A percentile compares a stretch with the other conserved stretches of the same genome.
Conservation (phyloP, 2,888 invertebrate species). For the Cryptocephalus moraei region DNA sequence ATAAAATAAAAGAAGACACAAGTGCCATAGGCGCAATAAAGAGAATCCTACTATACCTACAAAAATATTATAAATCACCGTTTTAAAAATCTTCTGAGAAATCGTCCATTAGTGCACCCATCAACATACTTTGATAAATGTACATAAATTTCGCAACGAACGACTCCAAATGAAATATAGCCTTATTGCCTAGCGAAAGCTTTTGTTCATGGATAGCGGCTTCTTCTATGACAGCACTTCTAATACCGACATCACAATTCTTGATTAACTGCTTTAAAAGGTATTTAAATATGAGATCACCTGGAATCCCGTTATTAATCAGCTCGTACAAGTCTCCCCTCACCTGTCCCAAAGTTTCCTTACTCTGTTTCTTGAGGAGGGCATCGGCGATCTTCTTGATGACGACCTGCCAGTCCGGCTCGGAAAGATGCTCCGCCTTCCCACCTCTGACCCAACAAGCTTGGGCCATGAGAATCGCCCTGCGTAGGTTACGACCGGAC, state of each 20-base stretch:
- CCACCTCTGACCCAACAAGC: slow-evolving; percentile 80
- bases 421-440: slow-evolving; percentile 68
- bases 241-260: slow-evolving; percentile 85
- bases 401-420: slow-evolving; percentile 90
- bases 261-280: slow-evolving; percentile 73
- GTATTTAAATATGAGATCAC: slow-evolving; percentile 83
- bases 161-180: slow-evolving; percentile 94
- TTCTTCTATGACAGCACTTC: slow-evolving; percentile 70
- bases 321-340: slow-evolving; percentile 87
- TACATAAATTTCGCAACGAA: slow-evolving; percentile 94
- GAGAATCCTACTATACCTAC: too few species aligned
- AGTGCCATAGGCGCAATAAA: too few species aligned
- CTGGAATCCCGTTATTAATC: slow-evolving; percentile 86
- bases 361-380: slow-evolving; percentile 59
- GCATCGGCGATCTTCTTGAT: slow-evolving; percentile 72
- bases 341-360: slow-evolving; percentile 73
- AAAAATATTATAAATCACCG: background rate
- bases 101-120: slow-evolving; percentile 13
- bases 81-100: slow-evolving; percentile 3
- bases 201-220: slow-evolving; percentile 91
- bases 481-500: slow-evolving; percentile 79
- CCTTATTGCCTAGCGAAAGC: slow-evolving; percentile 84
- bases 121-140: slow-evolving; percentile 13
- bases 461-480: slow-evolving; percentile 89
- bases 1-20: too few species aligned